phyloP scores from a whole-genome alignment of 2,797 vertebrate genomes.

The Artibeus lituratus region DNA sequence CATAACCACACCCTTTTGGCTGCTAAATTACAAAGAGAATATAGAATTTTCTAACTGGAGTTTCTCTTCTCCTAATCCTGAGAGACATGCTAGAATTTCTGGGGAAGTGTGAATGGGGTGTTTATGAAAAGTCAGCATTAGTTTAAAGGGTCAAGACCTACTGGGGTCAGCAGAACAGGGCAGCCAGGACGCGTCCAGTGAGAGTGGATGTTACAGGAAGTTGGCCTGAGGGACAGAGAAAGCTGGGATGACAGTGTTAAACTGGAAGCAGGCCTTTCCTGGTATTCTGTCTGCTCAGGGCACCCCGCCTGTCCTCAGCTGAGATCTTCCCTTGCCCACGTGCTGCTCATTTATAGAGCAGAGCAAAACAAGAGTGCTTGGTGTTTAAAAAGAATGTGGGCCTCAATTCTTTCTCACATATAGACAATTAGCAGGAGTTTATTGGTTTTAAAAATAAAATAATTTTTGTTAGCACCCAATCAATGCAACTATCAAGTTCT shows the following conservation, averaged over 20 bases:
- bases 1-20: not conserved
- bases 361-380: not conserved
- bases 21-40: slow-evolving; percentile 39
- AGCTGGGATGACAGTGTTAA: no score
- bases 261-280: not conserved
- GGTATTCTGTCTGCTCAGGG: not conserved
- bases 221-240: not conserved
- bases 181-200: not conserved
- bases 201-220: not conserved
- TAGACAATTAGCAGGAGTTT: not conserved
- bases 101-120: not conserved
- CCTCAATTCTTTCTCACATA: not conserved
- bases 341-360: not conserved
- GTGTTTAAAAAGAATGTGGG: not conserved
- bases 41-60: not conserved
- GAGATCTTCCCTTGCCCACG: not conserved
- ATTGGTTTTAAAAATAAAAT: slow-evolving; percentile 23
- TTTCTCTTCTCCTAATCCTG: not conserved
- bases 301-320: accelerated
- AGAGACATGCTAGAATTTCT: not conserved
- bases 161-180: not conserved
- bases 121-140: slow-evolving; percentile 7
- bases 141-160: not conserved
- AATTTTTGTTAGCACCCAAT: not conserved
- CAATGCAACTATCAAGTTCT: not conserved